Conservation (phyloP, 2,888 invertebrate species). For the Oscheius sp. region DNA sequence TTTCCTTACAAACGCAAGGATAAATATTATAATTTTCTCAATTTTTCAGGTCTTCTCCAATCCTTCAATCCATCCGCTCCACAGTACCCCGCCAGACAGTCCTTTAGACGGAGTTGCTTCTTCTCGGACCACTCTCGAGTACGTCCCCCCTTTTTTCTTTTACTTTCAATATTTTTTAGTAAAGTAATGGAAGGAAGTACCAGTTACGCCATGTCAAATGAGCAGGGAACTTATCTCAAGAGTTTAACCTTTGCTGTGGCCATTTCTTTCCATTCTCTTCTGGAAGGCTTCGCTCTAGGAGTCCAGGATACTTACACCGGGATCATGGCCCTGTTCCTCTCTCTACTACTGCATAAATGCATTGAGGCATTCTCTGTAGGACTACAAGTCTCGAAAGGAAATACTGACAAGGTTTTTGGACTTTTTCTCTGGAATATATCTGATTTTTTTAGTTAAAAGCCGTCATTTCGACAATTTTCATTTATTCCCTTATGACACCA, state of each 20-base stretch:
- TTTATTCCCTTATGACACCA: slow-evolving; percentile 80
- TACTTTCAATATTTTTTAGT: slow-evolving; percentile 50
- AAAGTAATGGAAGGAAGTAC: slow-evolving; percentile 65
- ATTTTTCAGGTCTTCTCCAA: slow-evolving; percentile 20
- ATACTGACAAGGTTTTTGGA: slow-evolving; percentile 44
- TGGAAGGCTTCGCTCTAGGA: slow-evolving; percentile 72
- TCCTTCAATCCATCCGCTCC: background rate
- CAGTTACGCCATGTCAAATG: slow-evolving; percentile 47
- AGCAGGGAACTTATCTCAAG: slow-evolving; percentile 55
- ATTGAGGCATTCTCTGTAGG: slow-evolving; percentile 79
- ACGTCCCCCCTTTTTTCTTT: background rate
- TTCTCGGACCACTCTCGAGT: slow-evolving; percentile 22
- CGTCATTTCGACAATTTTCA: slow-evolving; percentile 72
- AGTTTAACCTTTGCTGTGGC: slow-evolving; percentile 71
- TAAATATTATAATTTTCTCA: background rate
- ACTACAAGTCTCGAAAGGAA: slow-evolving; percentile 72
- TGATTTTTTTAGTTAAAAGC: slow-evolving; percentile 39
- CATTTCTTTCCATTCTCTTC: slow-evolving; percentile 71
- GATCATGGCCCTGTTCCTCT: slow-evolving; percentile 69
- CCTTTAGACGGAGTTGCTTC: slow-evolving; percentile 1
- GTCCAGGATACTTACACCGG: slow-evolving; percentile 66
- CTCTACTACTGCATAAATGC: slow-evolving; percentile 75
- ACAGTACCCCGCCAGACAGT: slow-evolving; percentile 9
- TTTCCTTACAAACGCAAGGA: too few relatives aligned
- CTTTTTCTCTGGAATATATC: background rate